Evolutionary conservation across 2,888 invertebrate genomes (phyloP).

Genomic region (Sarcophaga variegata): DNA sequence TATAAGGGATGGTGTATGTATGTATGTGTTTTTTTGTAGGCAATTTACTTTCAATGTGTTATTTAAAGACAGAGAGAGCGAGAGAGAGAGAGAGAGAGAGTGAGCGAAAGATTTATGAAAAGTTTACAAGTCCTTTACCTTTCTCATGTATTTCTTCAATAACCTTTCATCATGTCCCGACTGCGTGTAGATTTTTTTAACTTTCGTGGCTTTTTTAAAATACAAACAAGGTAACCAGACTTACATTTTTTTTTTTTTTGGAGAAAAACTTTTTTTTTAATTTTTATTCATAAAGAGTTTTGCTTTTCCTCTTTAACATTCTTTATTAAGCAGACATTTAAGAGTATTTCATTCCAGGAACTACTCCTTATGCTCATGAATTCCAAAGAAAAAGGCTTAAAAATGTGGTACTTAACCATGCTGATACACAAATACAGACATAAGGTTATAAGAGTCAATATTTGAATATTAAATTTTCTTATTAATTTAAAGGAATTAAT

Average conservation of each 20-base stretch:
- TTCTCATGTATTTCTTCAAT: background rate
- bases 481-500: too few relatives aligned
- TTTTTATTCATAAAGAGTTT: background rate
- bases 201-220: background rate
- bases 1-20: too few relatives aligned
- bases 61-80: conserved; percentile 31
- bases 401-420: too few relatives aligned
- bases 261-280: background rate
- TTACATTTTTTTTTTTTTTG: background rate
- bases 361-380: too few relatives aligned
- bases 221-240: conserved; percentile 6
- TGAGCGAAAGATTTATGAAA: conserved; percentile 55
- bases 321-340: too few relatives aligned
- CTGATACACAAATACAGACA: too few relatives aligned
- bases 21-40: conserved; percentile 30
- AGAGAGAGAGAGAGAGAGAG: background rate
- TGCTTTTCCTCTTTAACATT: too few relatives aligned
- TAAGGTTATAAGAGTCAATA: too few relatives aligned
- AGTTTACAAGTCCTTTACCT: conserved; percentile 35
- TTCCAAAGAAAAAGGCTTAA: too few relatives aligned
- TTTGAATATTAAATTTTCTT: too few relatives aligned
- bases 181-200: background rate
- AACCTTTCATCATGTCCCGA: background rate
- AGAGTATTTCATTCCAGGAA: too few relatives aligned
- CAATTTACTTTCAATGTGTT: conserved; percentile 54